Evolutionary conservation across 2,113 vertebrate species (phyloP), one percentile per base, ranked within the genome.

Genomic region (Sapayoa aenigma): DNA sequence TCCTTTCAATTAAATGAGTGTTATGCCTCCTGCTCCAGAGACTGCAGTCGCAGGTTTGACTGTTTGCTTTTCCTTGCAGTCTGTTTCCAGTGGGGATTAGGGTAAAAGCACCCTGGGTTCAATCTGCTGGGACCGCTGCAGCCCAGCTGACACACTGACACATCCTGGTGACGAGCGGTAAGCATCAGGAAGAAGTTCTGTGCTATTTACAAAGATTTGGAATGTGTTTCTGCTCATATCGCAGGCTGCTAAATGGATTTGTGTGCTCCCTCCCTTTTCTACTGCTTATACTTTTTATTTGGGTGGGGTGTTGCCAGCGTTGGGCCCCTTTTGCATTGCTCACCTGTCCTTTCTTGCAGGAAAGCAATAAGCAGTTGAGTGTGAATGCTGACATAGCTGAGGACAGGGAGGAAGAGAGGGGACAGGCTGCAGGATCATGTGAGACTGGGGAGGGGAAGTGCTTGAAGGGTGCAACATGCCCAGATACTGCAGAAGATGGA

Each of bases 21-120:
- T 71, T 55, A 27, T 11, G 42, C 71, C 39, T 94, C 42, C 82
- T 75, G 39, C 72, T 90, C 46, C 78, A 37, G 42, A 59, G 79
- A 47, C 75, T 52, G 39, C 33, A 31, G 52, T 46, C 24, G 39
- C 8, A 77, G 72, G 35, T 86, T 63, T 42, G 56, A 81, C 52
- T 1, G 63, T 13, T 17, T 15, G 3, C 37, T 76, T 81, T 84
- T 78, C 41, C 39, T 82, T 5, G 1, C 35, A 39, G 14, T 55
- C 21, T 0, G 0, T 60, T 88, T 81, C 47, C 7, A 10, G 12
- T 23, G 31, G 9, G 4, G 5, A 2, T 55, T 47, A 39, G 35
- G 13, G 77, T 69, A 46, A 60, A 6, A 63, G 11, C 6, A 20
- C 50, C 16, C 44, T 0, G 0, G 14, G 16, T 68, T 89, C 50